These are phyloP conservation scores for Cottoperca gobio DNA, from an alignment of 2,797 vertebrate genomes.

Conservation along the genomic window DNA sequence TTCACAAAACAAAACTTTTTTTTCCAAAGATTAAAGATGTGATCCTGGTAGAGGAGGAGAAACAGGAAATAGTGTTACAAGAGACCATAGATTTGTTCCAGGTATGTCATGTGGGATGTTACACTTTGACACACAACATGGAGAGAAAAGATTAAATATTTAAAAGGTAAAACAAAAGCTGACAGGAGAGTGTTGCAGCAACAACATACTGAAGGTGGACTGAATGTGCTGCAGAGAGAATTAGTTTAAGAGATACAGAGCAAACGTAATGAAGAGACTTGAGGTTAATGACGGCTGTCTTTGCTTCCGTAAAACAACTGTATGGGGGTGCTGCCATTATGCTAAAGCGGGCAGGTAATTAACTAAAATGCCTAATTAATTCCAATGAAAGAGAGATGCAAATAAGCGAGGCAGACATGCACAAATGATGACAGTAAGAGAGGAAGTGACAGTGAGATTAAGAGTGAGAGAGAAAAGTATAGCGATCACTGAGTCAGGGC, in stretches of 20 bases:
- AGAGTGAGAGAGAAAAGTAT: constrained; percentile 33
- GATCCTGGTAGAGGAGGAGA: background rate
- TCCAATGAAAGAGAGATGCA: constrained; percentile 53
- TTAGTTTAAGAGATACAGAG: constrained; percentile 12
- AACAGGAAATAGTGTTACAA: background rate
- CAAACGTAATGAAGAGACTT: constrained; percentile 13
- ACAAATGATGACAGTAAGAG: constrained; percentile 45
- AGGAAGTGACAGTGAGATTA: constrained; percentile 43
- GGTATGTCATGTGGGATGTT: constrained; percentile 19
- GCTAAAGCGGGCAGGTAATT: constrained; percentile 68
- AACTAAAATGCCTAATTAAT: constrained; percentile 69
- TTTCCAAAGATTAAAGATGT: background rate
- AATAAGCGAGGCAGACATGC: constrained; percentile 51
- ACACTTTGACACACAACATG: constrained; percentile 9
- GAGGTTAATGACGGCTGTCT: constrained; percentile 57
- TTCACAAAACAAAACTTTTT: background rate
- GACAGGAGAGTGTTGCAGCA: constrained; percentile 4
- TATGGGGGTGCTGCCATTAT: constrained; percentile 51
- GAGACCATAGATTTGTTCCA: background rate
- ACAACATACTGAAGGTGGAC: constrained; percentile 2
- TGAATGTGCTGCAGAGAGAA: constrained; percentile 11
- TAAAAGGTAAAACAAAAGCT: constrained; percentile 30
- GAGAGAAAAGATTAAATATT: constrained; percentile 37
- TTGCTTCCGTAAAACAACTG: constrained; percentile 38
- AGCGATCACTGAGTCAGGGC: constrained; percentile 42